phyloP scores from a whole-genome alignment of 2,797 vertebrate species.

The Sebastes nivosus region DNA sequence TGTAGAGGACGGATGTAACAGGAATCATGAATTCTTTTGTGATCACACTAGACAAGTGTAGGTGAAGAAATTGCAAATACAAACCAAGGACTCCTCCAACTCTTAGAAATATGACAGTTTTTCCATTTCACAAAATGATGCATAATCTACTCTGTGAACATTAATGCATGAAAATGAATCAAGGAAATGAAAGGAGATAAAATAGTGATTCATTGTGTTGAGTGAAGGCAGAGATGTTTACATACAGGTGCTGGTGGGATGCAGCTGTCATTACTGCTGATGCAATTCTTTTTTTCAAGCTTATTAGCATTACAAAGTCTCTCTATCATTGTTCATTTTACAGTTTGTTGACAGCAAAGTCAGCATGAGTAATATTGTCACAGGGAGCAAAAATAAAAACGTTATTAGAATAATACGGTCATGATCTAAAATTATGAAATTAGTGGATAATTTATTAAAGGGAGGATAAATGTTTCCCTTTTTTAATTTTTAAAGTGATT shows the following conservation, averaged over 20 bases:
- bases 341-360: neutral
- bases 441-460: neutral
- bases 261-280: conserved; percentile 22
- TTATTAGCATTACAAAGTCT: conserved; percentile 4
- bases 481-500: no score
- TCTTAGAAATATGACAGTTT: neutral
- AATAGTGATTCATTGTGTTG: neutral
- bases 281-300: neutral
- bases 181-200: neutral
- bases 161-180: neutral
- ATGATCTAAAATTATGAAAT: neutral
- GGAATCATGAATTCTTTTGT: neutral
- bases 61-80: neutral
- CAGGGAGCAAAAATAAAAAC: neutral
- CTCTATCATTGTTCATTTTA: neutral
- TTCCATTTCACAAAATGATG: neutral
- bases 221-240: conserved; percentile 27
- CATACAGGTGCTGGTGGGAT: conserved; percentile 43
- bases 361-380: neutral
- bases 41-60: neutral
- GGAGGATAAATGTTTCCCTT: neutral
- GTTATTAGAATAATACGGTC: neutral
- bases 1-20: neutral
- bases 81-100: neutral
- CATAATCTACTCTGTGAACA: neutral